Conservation (phyloP, 2,113 vertebrate genomes). For the Proterorhinus semilunaris region DNA sequence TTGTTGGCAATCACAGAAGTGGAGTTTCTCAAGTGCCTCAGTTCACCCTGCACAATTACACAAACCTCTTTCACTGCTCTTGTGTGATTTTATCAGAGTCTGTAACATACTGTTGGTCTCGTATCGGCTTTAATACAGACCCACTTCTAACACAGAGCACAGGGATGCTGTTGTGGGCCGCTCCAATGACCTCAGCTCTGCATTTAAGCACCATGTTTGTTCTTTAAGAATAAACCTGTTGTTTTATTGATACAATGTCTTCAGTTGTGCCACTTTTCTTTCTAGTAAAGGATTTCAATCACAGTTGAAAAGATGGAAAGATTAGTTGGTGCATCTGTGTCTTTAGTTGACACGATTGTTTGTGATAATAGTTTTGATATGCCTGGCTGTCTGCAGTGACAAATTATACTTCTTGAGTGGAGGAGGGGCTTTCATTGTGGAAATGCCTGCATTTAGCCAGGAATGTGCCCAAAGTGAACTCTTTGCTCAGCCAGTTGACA, state of each 20-base stretch:
- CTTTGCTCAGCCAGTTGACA: conserved; percentile 69
- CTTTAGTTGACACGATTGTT: conserved; percentile 21
- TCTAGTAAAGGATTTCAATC: neutral
- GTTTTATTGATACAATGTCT: neutral
- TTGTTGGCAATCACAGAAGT: neutral
- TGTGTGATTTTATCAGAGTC: conserved; percentile 7
- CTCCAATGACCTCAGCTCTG: neutral
- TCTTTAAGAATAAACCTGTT: neutral
- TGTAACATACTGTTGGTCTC: neutral
- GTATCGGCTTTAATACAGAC: neutral
- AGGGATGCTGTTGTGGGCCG: neutral
- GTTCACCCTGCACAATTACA: neutral
- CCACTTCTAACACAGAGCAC: neutral
- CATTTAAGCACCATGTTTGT: neutral
- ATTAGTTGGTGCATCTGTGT: neutral
- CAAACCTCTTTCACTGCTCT: neutral
- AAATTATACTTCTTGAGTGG: conserved; percentile 58
- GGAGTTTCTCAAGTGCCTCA: neutral
- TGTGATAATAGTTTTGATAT: conserved; percentile 39
- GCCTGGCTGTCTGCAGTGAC: conserved; percentile 45
- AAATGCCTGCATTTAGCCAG: conserved; percentile 71
- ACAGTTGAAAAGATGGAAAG: neutral
- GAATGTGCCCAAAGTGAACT: conserved; percentile 73
- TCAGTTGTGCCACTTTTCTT: neutral
- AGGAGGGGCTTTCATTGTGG: conserved; percentile 48